Evolutionary conservation across 2,888 invertebrate genomes (phyloP).

Genomic region (Cerceris ruficornis): DNA sequence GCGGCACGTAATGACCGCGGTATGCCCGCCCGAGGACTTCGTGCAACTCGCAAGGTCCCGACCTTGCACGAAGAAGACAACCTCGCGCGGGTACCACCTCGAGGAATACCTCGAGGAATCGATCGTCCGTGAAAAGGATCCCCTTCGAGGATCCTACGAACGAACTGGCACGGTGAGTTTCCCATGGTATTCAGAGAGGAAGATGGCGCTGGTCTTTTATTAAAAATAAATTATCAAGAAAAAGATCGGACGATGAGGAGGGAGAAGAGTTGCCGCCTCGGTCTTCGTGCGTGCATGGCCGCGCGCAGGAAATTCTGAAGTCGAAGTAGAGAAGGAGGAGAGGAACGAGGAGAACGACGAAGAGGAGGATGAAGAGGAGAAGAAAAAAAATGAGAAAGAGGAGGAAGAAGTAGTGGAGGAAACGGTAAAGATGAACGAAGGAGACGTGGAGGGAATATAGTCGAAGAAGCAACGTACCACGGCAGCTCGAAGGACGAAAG

Average conservation of each 20-base stretch:
- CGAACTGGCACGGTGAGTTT: constrained; percentile 61
- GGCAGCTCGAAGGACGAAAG: constrained; percentile 66
- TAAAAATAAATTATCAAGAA: constrained; percentile 68
- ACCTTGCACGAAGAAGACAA: constrained; percentile 54
- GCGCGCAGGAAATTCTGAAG: constrained; percentile 38
- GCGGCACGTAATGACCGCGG: constrained; percentile 45
- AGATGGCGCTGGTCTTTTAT: constrained; percentile 62
- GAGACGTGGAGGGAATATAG: background rate
- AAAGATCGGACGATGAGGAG: constrained; percentile 16
- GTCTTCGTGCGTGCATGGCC: constrained; percentile 52
- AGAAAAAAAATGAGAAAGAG: constrained; percentile 30
- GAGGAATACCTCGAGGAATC: constrained; percentile 42
- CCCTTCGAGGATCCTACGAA: constrained; percentile 44
- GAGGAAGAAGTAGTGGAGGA: constrained; percentile 43
- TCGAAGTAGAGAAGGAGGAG: constrained; percentile 26
- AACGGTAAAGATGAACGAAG: constrained; percentile 15
- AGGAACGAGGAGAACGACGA: constrained; percentile 24
- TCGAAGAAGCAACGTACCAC: constrained; percentile 44
- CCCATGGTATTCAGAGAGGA: constrained; percentile 52
- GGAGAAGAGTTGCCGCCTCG: constrained; percentile 12
- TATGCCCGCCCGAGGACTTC: constrained; percentile 31
- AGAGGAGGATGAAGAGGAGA: constrained; percentile 47
- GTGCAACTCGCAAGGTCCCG: constrained; percentile 56
- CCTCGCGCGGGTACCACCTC: constrained; percentile 36
- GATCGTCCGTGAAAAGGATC: constrained; percentile 61